Evolutionary conservation across 2,888 invertebrate genomes (phyloP), one percentile per base, ranked within the genome.

Genomic region (Pseudococcus jackbeardsleyi): DNA sequence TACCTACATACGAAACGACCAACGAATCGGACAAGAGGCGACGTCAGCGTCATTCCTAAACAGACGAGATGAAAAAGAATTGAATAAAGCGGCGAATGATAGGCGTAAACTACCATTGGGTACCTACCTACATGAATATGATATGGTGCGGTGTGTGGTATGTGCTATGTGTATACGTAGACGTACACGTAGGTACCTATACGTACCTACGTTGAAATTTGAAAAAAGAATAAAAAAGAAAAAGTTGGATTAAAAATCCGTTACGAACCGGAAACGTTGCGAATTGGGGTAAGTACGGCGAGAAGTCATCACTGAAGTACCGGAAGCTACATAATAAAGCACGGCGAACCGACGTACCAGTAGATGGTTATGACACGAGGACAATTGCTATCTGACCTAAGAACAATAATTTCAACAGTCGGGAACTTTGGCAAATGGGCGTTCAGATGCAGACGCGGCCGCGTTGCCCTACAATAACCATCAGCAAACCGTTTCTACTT

Each of bases 311-410:
- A 50, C 87, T 39, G 79, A 72, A 87, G 77, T 77, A 87, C 87
- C 87, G 87, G 87, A 87, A 87, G 72, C 77, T 50, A 77, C 48
- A 87, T 87, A 87, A 87, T 87, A 87, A 87, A 48, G 87, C 77
- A 77, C 87, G 79, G 87, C 87, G 87, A 87, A 77, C 77, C 72
- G 79, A 77, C 77, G 87, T 87, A 54, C 54, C 8, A n/a, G 54
- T 54, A 87, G 87, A 87, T 87, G 87, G 87, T 87, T 87, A 87
- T 87, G 87, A 87, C 87, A 87, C 77, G 87, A 87, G 87, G 87
- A 87, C 87, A 87, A 87, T 87, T 77, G 87, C 87, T 87, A 87
- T 87, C 87, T 87, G 87, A 48, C 87, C 48, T 26, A 87, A 87
- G 87, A 87, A 87, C 87, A 87, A 87, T 87, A 77, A 87, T 87